Percentiles rank a stretch among this genome's conserved stretches.
Conservation (phyloP, 2,888 invertebrate genomes). For the Drosophila anceps region DNA sequence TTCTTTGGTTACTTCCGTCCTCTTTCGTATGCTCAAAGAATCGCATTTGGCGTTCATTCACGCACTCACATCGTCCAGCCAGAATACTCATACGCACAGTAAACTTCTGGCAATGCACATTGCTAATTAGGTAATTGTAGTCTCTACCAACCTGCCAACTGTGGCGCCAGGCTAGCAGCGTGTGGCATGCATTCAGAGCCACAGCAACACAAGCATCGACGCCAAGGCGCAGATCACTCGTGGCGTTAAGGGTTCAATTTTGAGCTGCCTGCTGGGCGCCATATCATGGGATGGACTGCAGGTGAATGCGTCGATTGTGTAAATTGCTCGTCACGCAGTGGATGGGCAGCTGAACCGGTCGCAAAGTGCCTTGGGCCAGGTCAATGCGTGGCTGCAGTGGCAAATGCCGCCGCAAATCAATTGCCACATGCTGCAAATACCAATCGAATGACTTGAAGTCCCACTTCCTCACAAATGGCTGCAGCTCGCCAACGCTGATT, state of each 20-base stretch:
- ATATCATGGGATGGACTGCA: conserved; percentile 57
- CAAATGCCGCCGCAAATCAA: conserved; percentile 93
- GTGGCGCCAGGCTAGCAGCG: conserved; percentile 95
- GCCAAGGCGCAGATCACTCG: conserved; percentile 84
- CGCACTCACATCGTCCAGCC: neutral
- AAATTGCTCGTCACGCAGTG: conserved; percentile 87
- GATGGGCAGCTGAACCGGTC: conserved; percentile 87
- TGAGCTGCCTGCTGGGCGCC: conserved; percentile 54
- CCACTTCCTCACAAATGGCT: conserved; percentile 83
- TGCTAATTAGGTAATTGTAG: conserved; percentile 64
- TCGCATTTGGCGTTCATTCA: conserved; percentile 14
- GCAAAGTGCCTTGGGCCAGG: conserved; percentile 91
- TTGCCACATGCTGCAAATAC: conserved; percentile 96
- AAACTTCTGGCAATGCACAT: conserved; percentile 12
- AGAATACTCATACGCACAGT: neutral
- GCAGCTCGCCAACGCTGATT: conserved; percentile 33
- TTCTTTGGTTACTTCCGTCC: neutral
- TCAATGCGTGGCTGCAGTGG: conserved; percentile 93
- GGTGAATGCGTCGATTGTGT: conserved; percentile 28
- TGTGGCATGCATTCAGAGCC: conserved; percentile 93
- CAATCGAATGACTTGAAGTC: conserved; percentile 90
- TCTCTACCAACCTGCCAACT: conserved; percentile 92
- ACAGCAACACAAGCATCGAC: conserved; percentile 91
- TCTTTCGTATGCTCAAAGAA: neutral
- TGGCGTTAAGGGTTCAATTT: conserved; percentile 74